Conservation (phyloP, 2,888 invertebrate species). For the Tetheella fluctuosa region DNA sequence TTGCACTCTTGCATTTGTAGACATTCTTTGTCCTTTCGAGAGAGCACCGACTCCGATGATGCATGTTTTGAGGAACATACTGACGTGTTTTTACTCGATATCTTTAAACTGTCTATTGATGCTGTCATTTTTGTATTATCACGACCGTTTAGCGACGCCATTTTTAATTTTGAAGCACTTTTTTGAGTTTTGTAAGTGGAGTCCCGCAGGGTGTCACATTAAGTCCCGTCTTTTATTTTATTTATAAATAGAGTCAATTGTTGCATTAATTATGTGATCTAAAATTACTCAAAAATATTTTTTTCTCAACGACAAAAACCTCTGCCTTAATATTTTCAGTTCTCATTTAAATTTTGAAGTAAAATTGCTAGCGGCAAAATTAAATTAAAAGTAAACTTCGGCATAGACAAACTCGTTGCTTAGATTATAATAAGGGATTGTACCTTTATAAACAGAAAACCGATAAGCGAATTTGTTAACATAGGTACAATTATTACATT, state of each 20-base stretch:
- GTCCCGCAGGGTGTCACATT: conserved; percentile 26
- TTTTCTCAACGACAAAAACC: not conserved
- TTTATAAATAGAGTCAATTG: not conserved
- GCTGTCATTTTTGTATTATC: conserved; percentile 75
- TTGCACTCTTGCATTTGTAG: conserved; percentile 80
- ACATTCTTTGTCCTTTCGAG: conserved; percentile 75
- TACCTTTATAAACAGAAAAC: not conserved
- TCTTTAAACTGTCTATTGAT: conserved; percentile 76
- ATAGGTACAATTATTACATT: no score
- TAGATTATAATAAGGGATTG: not conserved
- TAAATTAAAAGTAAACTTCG: conserved; percentile 7
- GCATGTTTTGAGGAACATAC: conserved; percentile 75
- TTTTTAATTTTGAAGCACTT: conserved; percentile 40
- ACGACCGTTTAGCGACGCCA: conserved; percentile 77
- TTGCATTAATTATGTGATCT: not conserved
- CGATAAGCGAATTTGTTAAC: not conserved
- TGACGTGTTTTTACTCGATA: conserved; percentile 76
- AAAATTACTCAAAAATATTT: not conserved
- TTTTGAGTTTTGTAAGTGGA: conserved; percentile 15
- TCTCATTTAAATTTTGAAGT: not conserved
- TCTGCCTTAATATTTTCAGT: not conserved
- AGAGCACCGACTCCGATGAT: conserved; percentile 77
- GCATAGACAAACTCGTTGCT: not conserved
- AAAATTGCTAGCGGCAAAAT: not conserved
- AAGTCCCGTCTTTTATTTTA: conserved; percentile 20